Base-by-base conservation (phyloP, 2,888 invertebrate genomes). In the Allolobophora icterica region DNA sequence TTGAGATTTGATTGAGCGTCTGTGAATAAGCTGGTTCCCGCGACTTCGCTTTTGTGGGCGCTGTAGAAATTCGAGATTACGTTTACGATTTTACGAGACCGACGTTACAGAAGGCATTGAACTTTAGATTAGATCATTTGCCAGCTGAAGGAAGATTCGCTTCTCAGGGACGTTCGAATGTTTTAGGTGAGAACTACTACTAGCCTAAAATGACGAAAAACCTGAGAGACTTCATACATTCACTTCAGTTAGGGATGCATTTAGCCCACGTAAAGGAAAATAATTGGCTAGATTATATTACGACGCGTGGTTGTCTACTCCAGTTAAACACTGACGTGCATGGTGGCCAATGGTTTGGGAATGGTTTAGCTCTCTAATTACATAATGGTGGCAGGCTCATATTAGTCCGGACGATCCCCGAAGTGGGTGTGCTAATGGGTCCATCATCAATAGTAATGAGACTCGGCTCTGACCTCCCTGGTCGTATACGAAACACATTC, bases 401-500 rank as follows among this genome's bases (percentile, higher is more conserved):
- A 71, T 13, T 71, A 71, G 71, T 52, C 2, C 5, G 52, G 52
- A 52, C 52, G 52, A n/a, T 71, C 71, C 13, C 71, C 30, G 71
- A 71, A 30, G 71, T 11, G 8, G n/a, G n/a, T 71, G 71, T 71
- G 71, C 71, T 71, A 71, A 71, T 71, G 71, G 71, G 71, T 71
- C 71, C 71, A n/a, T 71, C 30, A 71, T 71, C 30, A 71, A 71
- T 71, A 71, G 71, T 71, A 71, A 71, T 71, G 71, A 71, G 71
- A n/a, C 5, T 4, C 19, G 45, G 13, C 30, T 11, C 71, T 30
- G 30, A 71, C 71, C 71, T 71, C 71, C 71, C n/a, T 30, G 71
- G 71, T 71, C 71, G n/a, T n/a, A n/a, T 8, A 71, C 71, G 71
- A 71, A 30, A n/a, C 71, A 71, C 71, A 71, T 71, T 71, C 71